These are phyloP conservation scores for Eupithecia centaureata DNA, from an alignment of 2,888 invertebrate genomes.

Conservation along the genomic window DNA sequence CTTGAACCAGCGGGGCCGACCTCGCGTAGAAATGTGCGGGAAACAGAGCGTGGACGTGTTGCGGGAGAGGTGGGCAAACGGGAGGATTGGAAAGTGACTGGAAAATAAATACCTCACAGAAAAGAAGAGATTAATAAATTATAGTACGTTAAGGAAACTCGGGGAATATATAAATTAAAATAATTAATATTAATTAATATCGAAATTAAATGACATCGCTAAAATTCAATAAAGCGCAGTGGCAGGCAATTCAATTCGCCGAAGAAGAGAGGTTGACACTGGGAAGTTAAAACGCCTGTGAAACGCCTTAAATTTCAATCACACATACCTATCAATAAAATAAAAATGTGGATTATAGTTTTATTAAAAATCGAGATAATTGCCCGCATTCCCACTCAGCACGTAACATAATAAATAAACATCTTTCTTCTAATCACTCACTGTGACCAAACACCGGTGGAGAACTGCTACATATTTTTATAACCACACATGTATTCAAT, in stretches of 20 bases:
- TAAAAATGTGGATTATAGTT: no score
- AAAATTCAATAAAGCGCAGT: no score
- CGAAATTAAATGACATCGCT: no score
- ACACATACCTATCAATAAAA: no score
- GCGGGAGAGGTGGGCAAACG: background rate
- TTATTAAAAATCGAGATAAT: background rate
- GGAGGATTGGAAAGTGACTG: background rate
- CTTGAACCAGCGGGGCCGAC: slow-evolving; percentile 62
- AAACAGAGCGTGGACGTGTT: slow-evolving; percentile 60
- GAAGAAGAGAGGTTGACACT: no score
- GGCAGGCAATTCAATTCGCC: no score
- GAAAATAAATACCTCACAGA: background rate
- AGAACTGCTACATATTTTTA: slow-evolving; percentile 7
- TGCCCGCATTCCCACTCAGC: slow-evolving; percentile 2
- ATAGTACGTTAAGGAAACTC: no score
- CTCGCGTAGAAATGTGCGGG: slow-evolving; percentile 62
- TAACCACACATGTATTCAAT: background rate
- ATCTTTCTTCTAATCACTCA: slow-evolving; percentile 26
- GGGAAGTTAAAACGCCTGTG: no score
- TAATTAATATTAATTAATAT: no score
- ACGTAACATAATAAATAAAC: slow-evolving; percentile 16
- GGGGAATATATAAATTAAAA: no score
- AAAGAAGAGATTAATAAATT: no score
- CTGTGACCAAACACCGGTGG: slow-evolving; percentile 45
- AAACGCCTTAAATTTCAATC: no score